Percentiles rank a stretch among this genome's conserved stretches.
These are phyloP conservation scores for Nautilus pompilius DNA, from an alignment of 1,140 invertebrate genomes.

Conservation along the genomic window DNA sequence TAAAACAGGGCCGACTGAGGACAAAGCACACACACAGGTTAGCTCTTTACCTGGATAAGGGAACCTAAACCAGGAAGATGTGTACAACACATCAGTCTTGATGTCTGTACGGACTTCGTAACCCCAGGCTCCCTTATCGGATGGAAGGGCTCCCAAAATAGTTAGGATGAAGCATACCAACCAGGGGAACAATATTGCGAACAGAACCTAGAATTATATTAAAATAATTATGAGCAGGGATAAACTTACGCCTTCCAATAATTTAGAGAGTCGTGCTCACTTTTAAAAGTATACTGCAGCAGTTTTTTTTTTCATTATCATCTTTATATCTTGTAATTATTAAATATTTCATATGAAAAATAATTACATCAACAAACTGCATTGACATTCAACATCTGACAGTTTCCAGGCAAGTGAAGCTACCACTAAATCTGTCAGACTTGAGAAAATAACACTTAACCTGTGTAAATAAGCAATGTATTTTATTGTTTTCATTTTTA, in stretches of 20 bases:
- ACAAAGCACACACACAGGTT: too few species aligned
- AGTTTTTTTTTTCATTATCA: not conserved
- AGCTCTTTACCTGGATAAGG: slow-evolving; percentile 80
- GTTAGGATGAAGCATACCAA: slow-evolving; percentile 72
- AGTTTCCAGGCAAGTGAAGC: too few species aligned
- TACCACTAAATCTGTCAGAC: too few species aligned
- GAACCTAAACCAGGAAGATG: slow-evolving; percentile 76
- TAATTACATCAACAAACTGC: not conserved
- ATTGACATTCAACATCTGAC: not conserved
- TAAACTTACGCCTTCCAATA: not conserved
- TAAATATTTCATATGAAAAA: not conserved
- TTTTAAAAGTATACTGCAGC: not conserved
- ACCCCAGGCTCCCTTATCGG: slow-evolving; percentile 43
- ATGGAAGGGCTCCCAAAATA: slow-evolving; percentile 63
- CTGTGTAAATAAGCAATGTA: too few species aligned
- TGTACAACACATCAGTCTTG: slow-evolving; percentile 68
- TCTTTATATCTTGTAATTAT: not conserved
- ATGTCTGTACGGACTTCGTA: slow-evolving; percentile 76
- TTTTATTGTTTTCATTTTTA: too few species aligned
- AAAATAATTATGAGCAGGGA: not conserved
- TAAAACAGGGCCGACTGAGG: too few species aligned
- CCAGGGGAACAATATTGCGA: slow-evolving; percentile 79
- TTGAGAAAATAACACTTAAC: too few species aligned
- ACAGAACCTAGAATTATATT: too few species aligned
- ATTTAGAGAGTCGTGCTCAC: not conserved